Percentiles rank a stretch among this genome's conserved stretches.
Conservation (phyloP, 2,113 vertebrate species). For the Chaetura pelagica region DNA sequence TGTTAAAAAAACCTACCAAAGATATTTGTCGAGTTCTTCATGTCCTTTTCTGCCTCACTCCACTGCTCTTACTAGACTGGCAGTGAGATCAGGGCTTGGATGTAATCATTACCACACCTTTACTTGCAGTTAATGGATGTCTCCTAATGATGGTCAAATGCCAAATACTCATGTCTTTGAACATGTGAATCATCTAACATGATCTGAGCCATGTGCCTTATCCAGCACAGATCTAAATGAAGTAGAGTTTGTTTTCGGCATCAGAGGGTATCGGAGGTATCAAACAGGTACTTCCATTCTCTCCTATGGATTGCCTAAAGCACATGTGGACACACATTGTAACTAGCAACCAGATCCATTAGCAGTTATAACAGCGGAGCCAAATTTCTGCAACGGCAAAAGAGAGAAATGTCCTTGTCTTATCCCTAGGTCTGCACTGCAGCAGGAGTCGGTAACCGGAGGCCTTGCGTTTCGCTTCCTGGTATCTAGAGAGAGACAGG, state of each 20-base stretch:
- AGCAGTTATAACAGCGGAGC: background rate
- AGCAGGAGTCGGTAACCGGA: background rate
- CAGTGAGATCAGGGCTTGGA: background rate
- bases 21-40: background rate
- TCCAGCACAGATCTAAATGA: background rate
- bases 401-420: background rate
- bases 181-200: background rate
- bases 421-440: background rate
- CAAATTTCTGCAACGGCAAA: background rate
- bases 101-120: background rate
- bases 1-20: background rate
- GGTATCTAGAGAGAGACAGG: background rate
- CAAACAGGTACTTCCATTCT: background rate
- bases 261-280: background rate
- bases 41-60: background rate
- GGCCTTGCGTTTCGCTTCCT: background rate
- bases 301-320: background rate
- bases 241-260: accelerated
- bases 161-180: background rate
- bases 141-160: background rate
- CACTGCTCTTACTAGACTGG: accelerated
- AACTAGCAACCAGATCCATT: background rate
- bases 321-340: accelerated
- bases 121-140: background rate
- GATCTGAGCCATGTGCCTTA: background rate